Evolutionary conservation across 2,888 invertebrate genomes (phyloP).

Genomic region (Drosophila quinaria): DNA sequence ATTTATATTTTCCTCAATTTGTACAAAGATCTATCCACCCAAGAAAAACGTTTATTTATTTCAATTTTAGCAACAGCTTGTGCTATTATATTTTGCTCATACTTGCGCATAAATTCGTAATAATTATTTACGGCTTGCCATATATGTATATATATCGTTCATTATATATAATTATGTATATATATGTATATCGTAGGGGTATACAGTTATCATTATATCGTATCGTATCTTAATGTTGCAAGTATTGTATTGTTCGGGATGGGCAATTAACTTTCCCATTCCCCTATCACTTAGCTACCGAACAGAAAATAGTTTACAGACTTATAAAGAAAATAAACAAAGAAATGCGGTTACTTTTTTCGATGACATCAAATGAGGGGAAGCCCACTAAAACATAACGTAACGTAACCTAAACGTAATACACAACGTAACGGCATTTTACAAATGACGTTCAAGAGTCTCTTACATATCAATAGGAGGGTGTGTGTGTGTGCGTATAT

Average conservation of each 20-base stretch:
- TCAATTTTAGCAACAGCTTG: slow-evolving; percentile 62
- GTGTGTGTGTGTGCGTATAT: slow-evolving; percentile 22
- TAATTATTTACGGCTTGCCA: slow-evolving; percentile 71
- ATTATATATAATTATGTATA: slow-evolving; percentile 27
- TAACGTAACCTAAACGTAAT: slow-evolving; percentile 62
- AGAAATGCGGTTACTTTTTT: slow-evolving; percentile 55
- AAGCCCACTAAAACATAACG: slow-evolving; percentile 63
- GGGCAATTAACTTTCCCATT: slow-evolving; percentile 36
- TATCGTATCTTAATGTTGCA: slow-evolving; percentile 69
- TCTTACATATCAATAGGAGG: slow-evolving; percentile 31
- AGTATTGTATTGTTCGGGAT: slow-evolving; percentile 75
- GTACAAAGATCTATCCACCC: not conserved
- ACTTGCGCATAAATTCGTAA: slow-evolving; percentile 81
- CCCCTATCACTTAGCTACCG: slow-evolving; percentile 77
- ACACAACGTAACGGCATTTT: slow-evolving; percentile 76
- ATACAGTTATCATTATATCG: slow-evolving; percentile 63
- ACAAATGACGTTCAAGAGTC: slow-evolving; percentile 69
- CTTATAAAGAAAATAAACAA: slow-evolving; percentile 45
- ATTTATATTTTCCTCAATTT: not conserved
- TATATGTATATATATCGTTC: slow-evolving; percentile 38
- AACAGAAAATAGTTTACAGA: slow-evolving; percentile 59
- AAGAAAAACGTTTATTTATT: not conserved
- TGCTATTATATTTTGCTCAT: slow-evolving; percentile 67
- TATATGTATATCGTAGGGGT: slow-evolving; percentile 53
- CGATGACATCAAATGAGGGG: slow-evolving; percentile 55